Conservation (phyloP, 2,888 invertebrate species). For the Leptinotarsa rubiginosa region DNA sequence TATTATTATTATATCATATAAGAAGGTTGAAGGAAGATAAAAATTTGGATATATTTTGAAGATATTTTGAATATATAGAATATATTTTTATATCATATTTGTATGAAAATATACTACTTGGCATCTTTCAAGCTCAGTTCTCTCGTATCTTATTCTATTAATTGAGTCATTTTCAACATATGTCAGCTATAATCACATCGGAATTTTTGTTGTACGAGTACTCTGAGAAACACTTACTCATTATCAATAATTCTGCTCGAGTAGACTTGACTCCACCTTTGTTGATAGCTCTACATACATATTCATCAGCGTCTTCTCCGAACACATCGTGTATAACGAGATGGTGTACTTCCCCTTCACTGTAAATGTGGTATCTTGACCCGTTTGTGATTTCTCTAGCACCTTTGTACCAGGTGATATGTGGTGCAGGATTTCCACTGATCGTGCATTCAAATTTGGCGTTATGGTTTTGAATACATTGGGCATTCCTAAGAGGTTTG, state of each 20-base stretch:
- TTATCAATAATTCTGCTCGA: constrained; percentile 94
- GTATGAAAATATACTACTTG: too few relatives aligned
- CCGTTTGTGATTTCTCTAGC: constrained; percentile 94
- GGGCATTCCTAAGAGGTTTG: constrained; percentile 84
- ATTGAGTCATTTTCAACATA: too few relatives aligned
- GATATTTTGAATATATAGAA: too few relatives aligned
- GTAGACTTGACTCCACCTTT: constrained; percentile 95
- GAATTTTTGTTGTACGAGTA: background rate
- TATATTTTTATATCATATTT: too few relatives aligned
- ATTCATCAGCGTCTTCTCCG: constrained; percentile 99
- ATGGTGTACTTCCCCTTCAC: constrained; percentile 88
- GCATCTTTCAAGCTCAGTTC: too few relatives aligned
- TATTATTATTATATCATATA: too few relatives aligned
- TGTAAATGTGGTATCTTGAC: constrained; percentile 90
- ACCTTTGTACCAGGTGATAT: constrained; percentile 97
- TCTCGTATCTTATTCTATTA: too few relatives aligned
- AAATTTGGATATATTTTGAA: too few relatives aligned
- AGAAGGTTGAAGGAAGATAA: too few relatives aligned
- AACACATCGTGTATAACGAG: constrained; percentile 93
- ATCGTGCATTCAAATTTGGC: constrained; percentile 94
- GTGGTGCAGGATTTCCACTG: constrained; percentile 88
- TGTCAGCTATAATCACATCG: background rate
- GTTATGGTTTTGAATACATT: constrained; percentile 94
- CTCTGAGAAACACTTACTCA: constrained; percentile 77
- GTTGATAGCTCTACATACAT: constrained; percentile 95